Base-by-base conservation (phyloP, 2,888 invertebrate genomes). In the Scaptomyza polygonia region DNA sequence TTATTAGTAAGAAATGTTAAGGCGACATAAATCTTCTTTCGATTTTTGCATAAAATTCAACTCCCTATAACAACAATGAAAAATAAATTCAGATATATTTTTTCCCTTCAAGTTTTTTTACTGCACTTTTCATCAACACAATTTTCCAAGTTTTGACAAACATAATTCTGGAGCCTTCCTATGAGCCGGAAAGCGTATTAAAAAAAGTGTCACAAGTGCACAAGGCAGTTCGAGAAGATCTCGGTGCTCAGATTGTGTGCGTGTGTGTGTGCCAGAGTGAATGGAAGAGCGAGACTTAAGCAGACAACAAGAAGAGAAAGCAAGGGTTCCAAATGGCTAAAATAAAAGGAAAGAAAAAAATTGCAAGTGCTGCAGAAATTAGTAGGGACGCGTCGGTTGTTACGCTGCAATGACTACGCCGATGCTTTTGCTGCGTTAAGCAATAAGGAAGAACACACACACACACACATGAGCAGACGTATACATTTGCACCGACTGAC, bases 401-500 rank as follows among this genome's bases (percentile, higher is more conserved):
- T 82, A 45, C 64, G 64, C 82, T 73, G 70, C 67, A 62, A 45
- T 56, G 71, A 56, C 45, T 61, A 54, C 47, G 63, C 36, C 72
- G 61, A 66, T 72, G 83, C 77, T 86, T 82, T 76, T 82, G 86
- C 86, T 86, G 86, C 76, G 82, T 82, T 83, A 77, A 86, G 80
- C 86, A 86, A 83, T 83, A 84, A 75, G 65, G 72, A 72, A 57
- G 44, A 53, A 44, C 48, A 52, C 68, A 58, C 48, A 36, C 52
- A 62, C 51, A 36, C 25, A 34, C n/a, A 21, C 49, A 57, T 21
- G 21, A 21, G 4, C 3, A 21, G 21, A 11, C 21, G n/a, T 12
- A 40, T 27, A 56, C 62, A 52, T 29, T 21, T 45, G 56, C 34
- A 34, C 61, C 52, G 48, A 36, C 53, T 49, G 0, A 63, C 63